Percentiles rank a stretch among this genome's conserved stretches.
Evolutionary conservation across 2,888 invertebrate genomes (phyloP).

Genomic region (Caenorhabditis panamensis): DNA sequence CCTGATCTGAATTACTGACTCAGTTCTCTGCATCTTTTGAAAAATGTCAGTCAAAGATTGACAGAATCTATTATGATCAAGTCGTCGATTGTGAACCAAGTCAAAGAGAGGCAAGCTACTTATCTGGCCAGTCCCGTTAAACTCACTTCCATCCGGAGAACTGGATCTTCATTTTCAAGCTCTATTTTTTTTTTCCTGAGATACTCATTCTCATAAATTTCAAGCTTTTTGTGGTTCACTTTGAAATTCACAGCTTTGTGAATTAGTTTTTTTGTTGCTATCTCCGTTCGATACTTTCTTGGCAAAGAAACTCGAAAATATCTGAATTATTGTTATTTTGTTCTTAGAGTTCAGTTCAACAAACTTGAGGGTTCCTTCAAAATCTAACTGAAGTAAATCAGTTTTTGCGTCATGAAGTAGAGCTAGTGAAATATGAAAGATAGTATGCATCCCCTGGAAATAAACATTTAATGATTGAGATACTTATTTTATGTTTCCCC

Average conservation of each 20-base stretch:
- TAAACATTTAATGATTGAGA: neutral
- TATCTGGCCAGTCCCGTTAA: no score
- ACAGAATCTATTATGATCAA: no score
- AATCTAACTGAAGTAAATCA: constrained; percentile 90
- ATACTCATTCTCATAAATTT: constrained; percentile 95
- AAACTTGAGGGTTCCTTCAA: constrained; percentile 96
- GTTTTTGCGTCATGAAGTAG: constrained; percentile 91
- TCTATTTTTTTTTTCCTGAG: constrained; percentile 86
- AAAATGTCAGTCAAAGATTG: no score
- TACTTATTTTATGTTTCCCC: neutral
- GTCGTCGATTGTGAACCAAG: no score
- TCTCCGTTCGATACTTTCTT: constrained; percentile 94
- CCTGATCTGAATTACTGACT: no score
- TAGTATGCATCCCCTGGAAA: constrained; percentile 93
- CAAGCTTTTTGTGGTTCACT: constrained; percentile 87
- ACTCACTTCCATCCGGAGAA: constrained; percentile 83
- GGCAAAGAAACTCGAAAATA: constrained; percentile 96
- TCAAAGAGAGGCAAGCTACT: no score
- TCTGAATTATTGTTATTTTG: constrained; percentile 23
- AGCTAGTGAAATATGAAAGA: constrained; percentile 96
- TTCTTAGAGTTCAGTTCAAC: neutral
- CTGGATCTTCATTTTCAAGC: constrained; percentile 83
- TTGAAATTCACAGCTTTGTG: constrained; percentile 92
- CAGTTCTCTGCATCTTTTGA: no score
- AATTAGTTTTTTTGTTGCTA: constrained; percentile 91